phyloP scores from a whole-genome alignment of 2,797 vertebrate species.

The Rallus crepitans region DNA sequence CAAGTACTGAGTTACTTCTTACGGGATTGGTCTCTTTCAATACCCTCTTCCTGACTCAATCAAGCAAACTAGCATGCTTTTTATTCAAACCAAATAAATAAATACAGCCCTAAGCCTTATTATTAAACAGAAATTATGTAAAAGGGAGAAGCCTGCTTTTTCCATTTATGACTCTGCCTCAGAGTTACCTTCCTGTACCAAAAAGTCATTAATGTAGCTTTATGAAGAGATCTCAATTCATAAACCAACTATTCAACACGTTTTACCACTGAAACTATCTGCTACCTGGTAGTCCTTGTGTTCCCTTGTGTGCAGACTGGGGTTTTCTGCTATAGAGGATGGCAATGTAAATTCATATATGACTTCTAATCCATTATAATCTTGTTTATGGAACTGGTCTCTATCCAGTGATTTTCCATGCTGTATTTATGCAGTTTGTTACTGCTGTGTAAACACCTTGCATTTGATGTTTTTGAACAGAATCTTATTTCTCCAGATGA shows the following conservation, averaged over 20 bases:
- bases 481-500: background rate
- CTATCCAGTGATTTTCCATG: background rate
- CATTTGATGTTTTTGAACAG: background rate
- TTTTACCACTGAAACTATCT: background rate
- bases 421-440: background rate
- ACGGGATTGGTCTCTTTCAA: background rate
- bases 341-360: background rate
- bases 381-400: background rate
- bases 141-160: background rate
- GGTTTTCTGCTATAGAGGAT: background rate
- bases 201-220: background rate
- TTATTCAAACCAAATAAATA: background rate
- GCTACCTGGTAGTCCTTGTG: background rate
- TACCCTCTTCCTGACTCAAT: background rate
- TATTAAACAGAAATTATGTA: background rate
- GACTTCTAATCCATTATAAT: background rate
- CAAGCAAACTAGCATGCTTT: background rate
- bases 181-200: background rate
- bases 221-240: background rate
- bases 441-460: background rate
- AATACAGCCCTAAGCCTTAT: background rate
- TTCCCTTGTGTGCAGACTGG: background rate
- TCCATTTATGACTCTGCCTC: background rate
- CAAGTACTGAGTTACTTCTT: background rate
- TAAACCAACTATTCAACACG: background rate